Evolutionary conservation across 2,797 vertebrate genomes (phyloP), one percentile per base, ranked within the genome.

Genomic region (Chloroceryle inda): DNA sequence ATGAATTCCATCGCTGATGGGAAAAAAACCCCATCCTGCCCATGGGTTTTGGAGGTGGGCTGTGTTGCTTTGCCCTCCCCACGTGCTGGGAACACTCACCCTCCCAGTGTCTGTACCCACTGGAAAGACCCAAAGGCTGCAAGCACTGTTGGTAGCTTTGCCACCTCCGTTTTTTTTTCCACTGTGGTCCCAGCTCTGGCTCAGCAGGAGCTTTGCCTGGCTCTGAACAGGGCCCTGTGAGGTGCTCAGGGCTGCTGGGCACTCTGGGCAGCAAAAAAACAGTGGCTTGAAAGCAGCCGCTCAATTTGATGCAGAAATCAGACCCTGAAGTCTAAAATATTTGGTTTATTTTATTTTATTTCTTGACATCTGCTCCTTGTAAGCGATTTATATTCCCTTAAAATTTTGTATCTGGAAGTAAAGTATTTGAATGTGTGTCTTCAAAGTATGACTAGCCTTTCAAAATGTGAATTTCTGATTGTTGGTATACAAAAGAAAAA

Each of bases 391-490:
- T 80, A 87, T 37, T 55, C 83, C 78, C 53, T 47, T 23, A 8
- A 53, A 74, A 58, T 92, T 96, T 96, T 92, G 71, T 93, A 91
- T 75, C 92, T 58, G 42, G 27, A 87, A 93, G 78, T 82, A 18
- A 96, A 96, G 82, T 95, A 76, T 94, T 89, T 94, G 83, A 92
- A 75, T 73, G 91, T 91, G 81, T 77, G 85, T 94, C 69, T 96
- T 84, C 45, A 88, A 89, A 93, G 77, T 84, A 75, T 44, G 85
- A 40, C 50, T 80, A 1, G 49, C 88, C 83, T 95, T 90, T 75
- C 81, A 44, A 86, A 94, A 90, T 94, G 84, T 93, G 89, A 93
- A 90, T 62, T 80, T 92, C 82, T 92, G 85, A 81, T 27, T 56
- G 91, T 88, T 86, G 67, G 68, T 76, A 67, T 91, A 11, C 29